Conservation (phyloP, 2,888 invertebrate species). For the Aporophyla lueneburgensis region DNA sequence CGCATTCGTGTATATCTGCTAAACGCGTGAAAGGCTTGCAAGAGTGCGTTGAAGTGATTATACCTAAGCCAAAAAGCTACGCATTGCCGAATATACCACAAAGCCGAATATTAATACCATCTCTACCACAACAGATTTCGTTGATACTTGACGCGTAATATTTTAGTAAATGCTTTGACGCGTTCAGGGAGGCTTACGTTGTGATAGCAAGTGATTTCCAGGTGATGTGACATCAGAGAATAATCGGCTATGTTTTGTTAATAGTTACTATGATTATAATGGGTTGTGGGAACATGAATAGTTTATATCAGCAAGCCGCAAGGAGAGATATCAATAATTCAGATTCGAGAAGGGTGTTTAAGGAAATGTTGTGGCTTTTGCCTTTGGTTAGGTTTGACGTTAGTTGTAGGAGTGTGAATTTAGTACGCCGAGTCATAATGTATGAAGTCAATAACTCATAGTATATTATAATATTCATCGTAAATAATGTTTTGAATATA, state of each 20-base stretch:
- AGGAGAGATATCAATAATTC: not conserved
- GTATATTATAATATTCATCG: no score
- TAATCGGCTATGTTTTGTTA: not conserved
- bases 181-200: slow-evolving; percentile 25
- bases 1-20: not conserved
- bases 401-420: no score
- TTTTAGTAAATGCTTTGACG: slow-evolving; percentile 24
- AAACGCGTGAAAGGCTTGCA: not conserved
- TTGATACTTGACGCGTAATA: slow-evolving; percentile 17
- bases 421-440: no score
- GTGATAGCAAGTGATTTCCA: slow-evolving; percentile 13
- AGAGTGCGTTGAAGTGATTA: not conserved
- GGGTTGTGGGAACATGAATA: not conserved
- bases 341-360: not conserved
- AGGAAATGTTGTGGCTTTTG: not conserved
- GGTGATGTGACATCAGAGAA: not conserved
- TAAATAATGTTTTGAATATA: no score
- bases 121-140: slow-evolving; percentile 14
- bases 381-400: not conserved
- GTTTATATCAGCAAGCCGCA: not conserved
- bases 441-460: no score
- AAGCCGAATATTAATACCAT: slow-evolving; percentile 20
- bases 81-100: not conserved
- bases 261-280: not conserved
- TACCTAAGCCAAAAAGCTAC: not conserved